A percentile compares a stretch with the other conserved stretches of the same genome.
Evolutionary conservation across 2,797 vertebrate genomes (phyloP).

Genomic region (Chromobotia macracanthus): DNA sequence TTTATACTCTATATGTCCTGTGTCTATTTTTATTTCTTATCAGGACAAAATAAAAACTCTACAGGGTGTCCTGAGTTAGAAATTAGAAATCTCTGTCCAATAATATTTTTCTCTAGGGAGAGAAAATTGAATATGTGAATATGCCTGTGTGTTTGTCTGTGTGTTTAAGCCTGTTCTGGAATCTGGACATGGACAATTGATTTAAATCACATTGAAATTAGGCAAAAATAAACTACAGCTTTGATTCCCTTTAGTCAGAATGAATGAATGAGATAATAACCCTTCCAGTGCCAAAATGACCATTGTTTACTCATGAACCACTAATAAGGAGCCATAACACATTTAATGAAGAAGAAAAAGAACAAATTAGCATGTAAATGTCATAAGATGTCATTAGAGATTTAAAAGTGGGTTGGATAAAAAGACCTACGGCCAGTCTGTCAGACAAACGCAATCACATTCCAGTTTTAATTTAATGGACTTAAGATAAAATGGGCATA

Average conservation of each 20-base stretch:
- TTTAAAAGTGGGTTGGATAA: conserved; percentile 36
- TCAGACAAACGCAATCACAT: conserved; percentile 42
- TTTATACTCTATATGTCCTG: not conserved
- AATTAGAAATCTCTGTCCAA: not conserved
- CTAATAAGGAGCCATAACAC: conserved; percentile 31
- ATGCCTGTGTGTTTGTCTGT: conserved; percentile 35
- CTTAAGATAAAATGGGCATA: conserved; percentile 57
- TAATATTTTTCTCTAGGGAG: not conserved
- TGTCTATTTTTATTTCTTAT: not conserved
- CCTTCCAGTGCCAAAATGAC: conserved; percentile 41
- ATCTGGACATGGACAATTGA: not conserved
- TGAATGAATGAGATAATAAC: conserved; percentile 13
- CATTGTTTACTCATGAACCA: conserved; percentile 21
- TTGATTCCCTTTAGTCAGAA: conserved; percentile 17
- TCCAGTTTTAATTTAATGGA: conserved; percentile 46
- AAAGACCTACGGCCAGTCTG: conserved; percentile 28
- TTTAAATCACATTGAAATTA: conserved; percentile 12
- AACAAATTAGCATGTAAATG: conserved; percentile 53
- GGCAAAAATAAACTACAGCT: conserved; percentile 17
- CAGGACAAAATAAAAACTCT: not conserved
- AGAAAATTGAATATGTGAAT: not conserved
- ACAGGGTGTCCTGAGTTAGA: not conserved
- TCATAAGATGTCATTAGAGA: conserved; percentile 44
- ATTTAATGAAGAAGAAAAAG: conserved; percentile 47
- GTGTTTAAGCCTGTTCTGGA: too few relatives aligned